A percentile compares a stretch with the other conserved stretches of the same genome.
phyloP scores from a whole-genome alignment of 2,113 vertebrate species.

The Anser cygnoides region DNA sequence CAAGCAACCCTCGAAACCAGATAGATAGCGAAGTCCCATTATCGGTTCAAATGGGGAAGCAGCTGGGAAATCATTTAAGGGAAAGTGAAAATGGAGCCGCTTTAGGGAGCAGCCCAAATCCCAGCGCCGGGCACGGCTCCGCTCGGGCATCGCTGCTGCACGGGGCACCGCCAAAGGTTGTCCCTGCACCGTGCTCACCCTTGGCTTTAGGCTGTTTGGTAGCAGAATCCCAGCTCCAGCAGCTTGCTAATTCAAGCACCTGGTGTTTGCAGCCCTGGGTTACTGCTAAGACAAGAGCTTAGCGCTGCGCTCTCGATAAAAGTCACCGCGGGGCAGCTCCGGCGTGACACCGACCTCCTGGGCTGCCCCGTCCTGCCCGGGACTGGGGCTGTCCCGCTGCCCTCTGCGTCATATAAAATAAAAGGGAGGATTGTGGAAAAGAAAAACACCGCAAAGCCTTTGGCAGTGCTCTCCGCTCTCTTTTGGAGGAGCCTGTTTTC shows the following conservation, averaged over 20 bases:
- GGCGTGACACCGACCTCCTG: not conserved
- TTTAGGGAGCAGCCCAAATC: not conserved
- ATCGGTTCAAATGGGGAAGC: conserved; percentile 24
- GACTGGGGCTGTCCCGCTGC: not conserved
- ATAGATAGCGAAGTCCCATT: conserved; percentile 16
- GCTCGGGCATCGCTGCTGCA: not conserved
- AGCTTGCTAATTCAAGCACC: not conserved
- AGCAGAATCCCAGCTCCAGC: not conserved
- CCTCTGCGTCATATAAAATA: not conserved
- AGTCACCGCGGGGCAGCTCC: not conserved
- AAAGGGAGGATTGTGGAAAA: not conserved
- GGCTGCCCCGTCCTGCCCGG: not conserved
- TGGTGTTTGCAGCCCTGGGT: not conserved
- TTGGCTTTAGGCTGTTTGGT: fast-evolving
- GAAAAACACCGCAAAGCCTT: not conserved
- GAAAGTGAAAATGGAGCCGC: not conserved
- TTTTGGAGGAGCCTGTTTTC: not conserved
- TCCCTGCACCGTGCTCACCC: fast-evolving
- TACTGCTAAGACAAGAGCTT: not conserved
- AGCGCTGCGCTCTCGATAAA: not conserved
- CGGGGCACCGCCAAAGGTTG: fast-evolving
- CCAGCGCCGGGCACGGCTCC: no score
- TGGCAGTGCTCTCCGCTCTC: not conserved
- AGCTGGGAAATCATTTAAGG: conserved; percentile 37
- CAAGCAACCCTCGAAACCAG: conserved; percentile 16